Evolutionary conservation across 2,113 vertebrate genomes (phyloP).

Genomic region (Macaca nemestrina): DNA sequence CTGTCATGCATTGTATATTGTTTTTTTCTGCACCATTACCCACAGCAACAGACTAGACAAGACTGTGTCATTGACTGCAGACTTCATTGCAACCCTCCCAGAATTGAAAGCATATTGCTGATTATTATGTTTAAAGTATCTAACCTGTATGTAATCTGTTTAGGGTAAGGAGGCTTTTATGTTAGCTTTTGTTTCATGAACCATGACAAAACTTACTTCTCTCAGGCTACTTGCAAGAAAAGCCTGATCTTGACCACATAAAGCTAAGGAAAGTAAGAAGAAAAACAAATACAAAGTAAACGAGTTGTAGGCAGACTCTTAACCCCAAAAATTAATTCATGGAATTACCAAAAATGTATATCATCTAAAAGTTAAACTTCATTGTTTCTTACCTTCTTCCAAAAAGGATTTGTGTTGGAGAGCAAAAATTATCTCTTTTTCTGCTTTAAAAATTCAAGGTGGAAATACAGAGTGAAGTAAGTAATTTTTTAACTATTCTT

Average conservation of each 20-base stretch:
- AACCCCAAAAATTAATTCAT: not conserved
- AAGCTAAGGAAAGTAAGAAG: not conserved
- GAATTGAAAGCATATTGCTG: conserved; percentile 38
- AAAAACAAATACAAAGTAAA: not conserved
- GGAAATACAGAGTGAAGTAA: not conserved
- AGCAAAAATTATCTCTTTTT: not conserved
- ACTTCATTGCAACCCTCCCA: not conserved
- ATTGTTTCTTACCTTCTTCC: not conserved
- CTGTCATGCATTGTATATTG: not conserved
- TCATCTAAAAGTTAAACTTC: not conserved
- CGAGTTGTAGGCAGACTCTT: not conserved
- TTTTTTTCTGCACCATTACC: conserved; percentile 13
- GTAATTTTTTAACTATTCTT: not conserved
- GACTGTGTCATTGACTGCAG: not conserved
- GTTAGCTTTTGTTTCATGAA: not conserved
- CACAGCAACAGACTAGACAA: not conserved
- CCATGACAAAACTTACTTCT: conserved; percentile 19
- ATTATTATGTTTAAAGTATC: conserved; percentile 34
- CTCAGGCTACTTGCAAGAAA: not conserved
- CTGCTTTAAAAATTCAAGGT: conserved; percentile 3
- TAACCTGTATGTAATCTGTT: conserved; percentile 8
- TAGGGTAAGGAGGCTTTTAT: not conserved
- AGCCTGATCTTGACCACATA: not conserved
- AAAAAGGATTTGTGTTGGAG: not conserved
- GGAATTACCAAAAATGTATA: not conserved